A percentile compares a stretch with the other conserved stretches of the same genome.
phyloP scores from a whole-genome alignment of 2,888 invertebrate genomes.

The Macaria liturata region DNA sequence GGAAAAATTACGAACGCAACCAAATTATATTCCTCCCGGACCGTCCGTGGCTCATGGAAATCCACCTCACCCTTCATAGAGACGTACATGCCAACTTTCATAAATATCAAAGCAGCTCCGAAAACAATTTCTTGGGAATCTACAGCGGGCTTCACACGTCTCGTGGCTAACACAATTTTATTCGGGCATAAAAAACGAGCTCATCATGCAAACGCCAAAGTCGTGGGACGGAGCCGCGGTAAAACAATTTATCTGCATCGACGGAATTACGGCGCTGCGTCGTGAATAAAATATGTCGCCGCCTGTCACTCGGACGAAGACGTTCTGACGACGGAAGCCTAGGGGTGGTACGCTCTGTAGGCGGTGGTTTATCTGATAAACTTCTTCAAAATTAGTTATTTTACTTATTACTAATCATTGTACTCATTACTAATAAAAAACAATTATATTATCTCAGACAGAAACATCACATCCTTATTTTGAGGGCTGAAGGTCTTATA shows the following conservation, averaged over 20 bases:
- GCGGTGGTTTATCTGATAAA: too few relatives aligned
- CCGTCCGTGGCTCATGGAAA: slow-evolving; percentile 51
- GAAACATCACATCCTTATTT: too few relatives aligned
- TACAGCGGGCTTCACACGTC: slow-evolving; percentile 69
- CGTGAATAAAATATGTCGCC: slow-evolving; percentile 82
- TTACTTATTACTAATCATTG: too few relatives aligned
- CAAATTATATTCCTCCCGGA: slow-evolving; percentile 38
- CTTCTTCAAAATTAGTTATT: too few relatives aligned
- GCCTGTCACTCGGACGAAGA: slow-evolving; percentile 75
- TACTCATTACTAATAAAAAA: too few relatives aligned
- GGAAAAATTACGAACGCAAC: slow-evolving; percentile 30
- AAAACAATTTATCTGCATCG: slow-evolving; percentile 84
- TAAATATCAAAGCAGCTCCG: slow-evolving; percentile 78
- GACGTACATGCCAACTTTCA: slow-evolving; percentile 71
- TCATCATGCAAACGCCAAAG: slow-evolving; percentile 83
- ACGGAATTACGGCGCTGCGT: slow-evolving; percentile 79
- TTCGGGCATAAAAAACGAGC: slow-evolving; percentile 82
- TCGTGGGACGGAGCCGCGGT: slow-evolving; percentile 79
- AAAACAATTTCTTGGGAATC: slow-evolving; percentile 77
- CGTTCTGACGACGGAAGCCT: slow-evolving; percentile 50
- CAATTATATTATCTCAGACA: too few relatives aligned
- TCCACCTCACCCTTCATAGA: slow-evolving; percentile 68
- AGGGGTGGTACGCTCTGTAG: slow-evolving; percentile 47
- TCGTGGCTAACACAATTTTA: slow-evolving; percentile 81
- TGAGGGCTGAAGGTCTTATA: too few relatives aligned